phyloP scores from a whole-genome alignment of 2,113 vertebrate species.

The Australoheros scitulus region DNA sequence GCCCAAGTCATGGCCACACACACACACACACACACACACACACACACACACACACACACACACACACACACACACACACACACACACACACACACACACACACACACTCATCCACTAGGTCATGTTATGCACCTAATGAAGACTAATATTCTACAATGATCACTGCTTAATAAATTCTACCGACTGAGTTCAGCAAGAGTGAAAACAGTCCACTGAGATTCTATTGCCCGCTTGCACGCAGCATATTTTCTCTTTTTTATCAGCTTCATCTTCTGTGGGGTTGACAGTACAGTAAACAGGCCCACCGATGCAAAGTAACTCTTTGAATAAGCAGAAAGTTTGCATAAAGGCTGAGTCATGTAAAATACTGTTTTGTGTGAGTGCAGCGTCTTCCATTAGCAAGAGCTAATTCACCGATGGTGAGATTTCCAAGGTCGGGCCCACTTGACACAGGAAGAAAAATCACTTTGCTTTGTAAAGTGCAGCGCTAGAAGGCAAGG shows the following conservation, averaged over 20 bases:
- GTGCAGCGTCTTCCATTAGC: slow-evolving; percentile 45
- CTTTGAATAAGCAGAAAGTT: slow-evolving; percentile 66
- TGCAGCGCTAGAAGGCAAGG: not conserved
- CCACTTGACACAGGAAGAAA: slow-evolving; percentile 21
- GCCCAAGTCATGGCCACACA: no score
- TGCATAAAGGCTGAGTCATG: slow-evolving; percentile 73
- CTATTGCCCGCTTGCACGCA: not conserved
- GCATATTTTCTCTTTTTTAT: not conserved
- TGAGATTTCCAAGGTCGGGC: slow-evolving; percentile 16
- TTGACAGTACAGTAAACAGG: slow-evolving; percentile 40
- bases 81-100: no score
- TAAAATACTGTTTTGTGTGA: slow-evolving; percentile 36
- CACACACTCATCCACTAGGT: not conserved
- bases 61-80: not conserved
- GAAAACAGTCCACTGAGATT: slow-evolving; percentile 19
- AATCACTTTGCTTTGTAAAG: not conserved
- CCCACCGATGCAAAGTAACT: slow-evolving; percentile 31
- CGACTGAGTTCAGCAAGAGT: slow-evolving; percentile 25
- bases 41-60: not conserved
- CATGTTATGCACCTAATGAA: slow-evolving; percentile 28
- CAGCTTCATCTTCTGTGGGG: slow-evolving; percentile 11
- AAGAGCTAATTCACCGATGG: slow-evolving; percentile 41
- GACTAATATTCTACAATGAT: slow-evolving; percentile 18
- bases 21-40: no score
- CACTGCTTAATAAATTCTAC: slow-evolving; percentile 12